phyloP scores from a whole-genome alignment of 2,113 vertebrate genomes.

The Orcinus orca region DNA sequence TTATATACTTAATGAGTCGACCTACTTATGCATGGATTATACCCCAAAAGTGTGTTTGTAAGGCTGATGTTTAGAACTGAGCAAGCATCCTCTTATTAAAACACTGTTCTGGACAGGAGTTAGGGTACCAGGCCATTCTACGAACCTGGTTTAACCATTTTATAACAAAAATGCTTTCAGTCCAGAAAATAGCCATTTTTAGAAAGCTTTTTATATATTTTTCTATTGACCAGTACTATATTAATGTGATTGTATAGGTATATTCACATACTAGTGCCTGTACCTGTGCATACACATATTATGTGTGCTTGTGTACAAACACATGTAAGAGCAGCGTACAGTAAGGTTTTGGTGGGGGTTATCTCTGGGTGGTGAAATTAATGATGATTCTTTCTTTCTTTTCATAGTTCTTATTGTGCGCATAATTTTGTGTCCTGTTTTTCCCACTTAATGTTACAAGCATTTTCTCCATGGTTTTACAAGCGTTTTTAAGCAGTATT shows the following conservation, averaged over 20 bases:
- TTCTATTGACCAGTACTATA: neutral
- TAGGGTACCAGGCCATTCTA: neutral
- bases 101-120: neutral
- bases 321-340: neutral
- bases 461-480: slow-evolving; percentile 13
- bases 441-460: neutral
- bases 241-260: neutral
- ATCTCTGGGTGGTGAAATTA: neutral
- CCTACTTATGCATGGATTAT: neutral
- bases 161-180: slow-evolving; percentile 14
- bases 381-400: neutral
- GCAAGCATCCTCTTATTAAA: neutral
- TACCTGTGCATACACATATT: neutral
- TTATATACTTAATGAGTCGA: neutral
- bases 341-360: neutral
- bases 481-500: slow-evolving; percentile 27
- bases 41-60: neutral
- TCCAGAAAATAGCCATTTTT: neutral
- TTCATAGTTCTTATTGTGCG: neutral
- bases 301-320: neutral
- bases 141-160: neutral
- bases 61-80: neutral
- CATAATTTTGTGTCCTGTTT: neutral
- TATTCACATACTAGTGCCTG: neutral
- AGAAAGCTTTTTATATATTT: neutral